Percentiles rank a stretch among this genome's conserved stretches.
Evolutionary conservation across 2,113 vertebrate genomes (phyloP).

Genomic region (Herpailurus yagouaroundi): DNA sequence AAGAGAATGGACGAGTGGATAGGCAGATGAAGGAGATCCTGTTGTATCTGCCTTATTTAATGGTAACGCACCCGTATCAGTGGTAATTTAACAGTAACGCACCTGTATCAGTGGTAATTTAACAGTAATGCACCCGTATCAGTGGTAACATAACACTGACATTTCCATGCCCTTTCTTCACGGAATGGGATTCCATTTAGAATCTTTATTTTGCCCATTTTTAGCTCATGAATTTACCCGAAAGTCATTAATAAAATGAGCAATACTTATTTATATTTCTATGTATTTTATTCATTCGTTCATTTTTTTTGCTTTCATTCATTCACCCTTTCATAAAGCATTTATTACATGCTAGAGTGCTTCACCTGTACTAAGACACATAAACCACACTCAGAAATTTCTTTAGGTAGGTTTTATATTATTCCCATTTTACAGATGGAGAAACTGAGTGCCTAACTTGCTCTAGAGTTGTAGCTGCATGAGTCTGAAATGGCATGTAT

Average conservation of each 20-base stretch:
- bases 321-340: not conserved
- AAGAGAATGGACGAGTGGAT: not conserved
- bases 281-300: too few relatives aligned
- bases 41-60: accelerated
- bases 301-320: not conserved
- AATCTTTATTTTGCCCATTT: not conserved
- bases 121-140: too few relatives aligned
- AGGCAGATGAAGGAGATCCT: not conserved
- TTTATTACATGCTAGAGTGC: too few relatives aligned
- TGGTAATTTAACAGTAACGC: accelerated
- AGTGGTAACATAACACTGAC: accelerated
- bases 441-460: accelerated
- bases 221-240: not conserved
- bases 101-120: not conserved
- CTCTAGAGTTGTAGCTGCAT: not conserved
- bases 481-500: accelerated
- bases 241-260: not conserved
- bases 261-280: not conserved
- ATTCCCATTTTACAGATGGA: not conserved
- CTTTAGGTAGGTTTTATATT: not conserved
- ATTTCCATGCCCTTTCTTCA: not conserved
- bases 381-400: not conserved
- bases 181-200: not conserved
- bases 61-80: accelerated
- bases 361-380: accelerated